These are phyloP conservation scores for Pteronura brasiliensis DNA, from an alignment of 2,113 vertebrate genomes.

Conservation along the genomic window DNA sequence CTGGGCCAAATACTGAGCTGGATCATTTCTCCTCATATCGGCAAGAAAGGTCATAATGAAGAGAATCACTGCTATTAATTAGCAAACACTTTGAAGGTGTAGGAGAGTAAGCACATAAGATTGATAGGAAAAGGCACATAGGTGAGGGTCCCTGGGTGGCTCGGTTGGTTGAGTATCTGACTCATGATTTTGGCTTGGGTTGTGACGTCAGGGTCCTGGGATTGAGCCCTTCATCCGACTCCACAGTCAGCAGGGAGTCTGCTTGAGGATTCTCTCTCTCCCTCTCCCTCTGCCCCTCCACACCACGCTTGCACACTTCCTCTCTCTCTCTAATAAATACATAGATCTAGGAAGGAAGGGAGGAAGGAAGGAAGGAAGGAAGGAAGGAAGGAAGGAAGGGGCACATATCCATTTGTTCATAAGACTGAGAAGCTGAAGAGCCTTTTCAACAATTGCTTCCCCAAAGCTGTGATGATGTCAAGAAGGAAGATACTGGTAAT, in stretches of 20 bases:
- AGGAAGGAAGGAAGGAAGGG: too few relatives aligned
- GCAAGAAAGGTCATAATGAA: neutral
- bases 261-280: neutral
- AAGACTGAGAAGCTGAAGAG: neutral
- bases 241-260: neutral
- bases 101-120: neutral
- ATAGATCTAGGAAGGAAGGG: neutral
- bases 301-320: neutral
- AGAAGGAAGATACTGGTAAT: neutral
- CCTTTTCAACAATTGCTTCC: neutral
- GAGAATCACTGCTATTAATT: neutral
- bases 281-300: neutral
- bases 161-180: neutral
- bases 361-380: neutral
- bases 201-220: too few relatives aligned
- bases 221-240: neutral
- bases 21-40: neutral
- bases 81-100: neutral
- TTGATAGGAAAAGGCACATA: neutral
- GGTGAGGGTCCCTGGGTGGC: neutral
- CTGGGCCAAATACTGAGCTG: neutral
- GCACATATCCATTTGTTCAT: neutral
- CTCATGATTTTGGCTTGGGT: neutral
- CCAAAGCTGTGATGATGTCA: neutral
- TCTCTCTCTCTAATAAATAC: neutral